Percentiles rank a stretch among this genome's conserved stretches.
phyloP scores from a whole-genome alignment of 2,113 vertebrate species.

The Mobula hypostoma region DNA sequence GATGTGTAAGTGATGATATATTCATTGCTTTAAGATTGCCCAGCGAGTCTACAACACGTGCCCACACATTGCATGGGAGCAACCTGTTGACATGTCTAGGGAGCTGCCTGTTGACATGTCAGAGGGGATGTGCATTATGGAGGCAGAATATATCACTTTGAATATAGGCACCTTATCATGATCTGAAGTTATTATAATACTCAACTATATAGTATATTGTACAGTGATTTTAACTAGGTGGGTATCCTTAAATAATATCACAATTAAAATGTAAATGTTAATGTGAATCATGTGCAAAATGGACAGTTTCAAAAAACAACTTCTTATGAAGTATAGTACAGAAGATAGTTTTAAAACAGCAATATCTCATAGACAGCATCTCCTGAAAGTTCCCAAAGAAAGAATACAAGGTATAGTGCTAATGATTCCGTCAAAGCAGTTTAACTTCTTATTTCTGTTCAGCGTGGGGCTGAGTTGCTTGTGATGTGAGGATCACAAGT shows the following conservation, averaged over 20 bases:
- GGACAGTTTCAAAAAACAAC: background rate
- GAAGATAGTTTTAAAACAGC: background rate
- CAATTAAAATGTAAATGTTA: background rate
- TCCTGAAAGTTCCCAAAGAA: background rate
- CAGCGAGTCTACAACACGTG: conserved; percentile 27
- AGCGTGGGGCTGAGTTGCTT: background rate
- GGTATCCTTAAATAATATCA: background rate
- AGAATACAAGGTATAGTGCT: background rate
- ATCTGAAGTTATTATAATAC: background rate
- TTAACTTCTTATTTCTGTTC: background rate
- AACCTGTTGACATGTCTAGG: conserved; percentile 23
- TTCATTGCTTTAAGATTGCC: conserved; percentile 32
- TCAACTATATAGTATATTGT: background rate
- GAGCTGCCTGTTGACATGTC: conserved; percentile 6
- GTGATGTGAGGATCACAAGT: background rate
- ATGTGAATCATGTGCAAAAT: background rate
- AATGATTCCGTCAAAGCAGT: background rate
- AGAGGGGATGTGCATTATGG: background rate
- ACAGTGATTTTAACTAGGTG: background rate
- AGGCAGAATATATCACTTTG: background rate
- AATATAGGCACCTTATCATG: background rate
- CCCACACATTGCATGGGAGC: conserved; percentile 30
- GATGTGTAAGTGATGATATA: conserved; percentile 37
- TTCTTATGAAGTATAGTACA: background rate
- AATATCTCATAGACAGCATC: background rate